These are phyloP conservation scores for Atrichornis clamosus DNA, from an alignment of 2,113 vertebrate genomes.

Conservation along the genomic window DNA sequence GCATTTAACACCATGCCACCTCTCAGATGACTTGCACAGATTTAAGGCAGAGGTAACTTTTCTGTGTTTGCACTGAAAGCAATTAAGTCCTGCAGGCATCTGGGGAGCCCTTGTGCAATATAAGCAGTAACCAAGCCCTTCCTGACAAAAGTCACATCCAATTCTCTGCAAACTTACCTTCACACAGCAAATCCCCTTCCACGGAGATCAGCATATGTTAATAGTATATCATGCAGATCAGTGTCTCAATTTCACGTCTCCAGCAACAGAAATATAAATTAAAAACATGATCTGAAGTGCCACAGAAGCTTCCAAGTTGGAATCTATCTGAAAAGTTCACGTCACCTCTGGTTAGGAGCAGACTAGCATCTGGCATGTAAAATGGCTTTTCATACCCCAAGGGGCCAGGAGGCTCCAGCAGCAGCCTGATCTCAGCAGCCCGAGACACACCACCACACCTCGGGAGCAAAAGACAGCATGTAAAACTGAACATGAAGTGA, in stretches of 20 bases:
- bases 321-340: not conserved
- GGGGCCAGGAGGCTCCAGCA: not conserved
- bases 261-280: not conserved
- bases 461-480: not conserved
- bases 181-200: not conserved
- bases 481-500: not conserved
- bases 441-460: not conserved
- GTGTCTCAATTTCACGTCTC: not conserved
- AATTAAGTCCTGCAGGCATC: not conserved
- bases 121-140: not conserved
- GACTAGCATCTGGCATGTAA: not conserved
- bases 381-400: not conserved
- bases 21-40: not conserved
- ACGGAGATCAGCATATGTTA: not conserved
- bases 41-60: not conserved
- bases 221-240: not conserved
- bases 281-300: not conserved
- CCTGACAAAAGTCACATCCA: not conserved
- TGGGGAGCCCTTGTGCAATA: not conserved
- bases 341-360: conserved; percentile 27
- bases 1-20: not conserved
- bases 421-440: not conserved
- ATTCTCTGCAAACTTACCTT: not conserved
- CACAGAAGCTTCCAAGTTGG: not conserved
- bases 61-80: not conserved